Base-by-base conservation (phyloP, 2,888 invertebrate species). In the Lasioglossum villosulum region DNA sequence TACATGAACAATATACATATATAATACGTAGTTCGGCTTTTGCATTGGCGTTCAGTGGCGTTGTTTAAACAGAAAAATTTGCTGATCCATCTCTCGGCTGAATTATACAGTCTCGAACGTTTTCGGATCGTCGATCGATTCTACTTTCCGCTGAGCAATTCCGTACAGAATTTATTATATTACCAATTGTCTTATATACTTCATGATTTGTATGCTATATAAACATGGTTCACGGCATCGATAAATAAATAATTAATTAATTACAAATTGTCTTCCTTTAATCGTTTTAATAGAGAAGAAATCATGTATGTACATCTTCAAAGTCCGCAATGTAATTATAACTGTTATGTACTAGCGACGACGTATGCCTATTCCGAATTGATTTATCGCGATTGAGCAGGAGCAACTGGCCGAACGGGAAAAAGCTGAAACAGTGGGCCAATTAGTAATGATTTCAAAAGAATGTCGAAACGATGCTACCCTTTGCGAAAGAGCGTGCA, bases 361-460 rank as follows among this genome's bases (percentile, higher is more conserved):
- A 19, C 19, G 48, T 23, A 2, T 10, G 12, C n/a, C 56, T 4
- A 12, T 39, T 2, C 4, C 14, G 5, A 4, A 42, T 66, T 66
- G 66, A 12, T 73, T 73, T 19, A 37, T 27, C n/a, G n/a, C 34
- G 52, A 16, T 12, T 2, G 14, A 8, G 16, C 23, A 6, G 48
- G 37, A 27, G 70, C 19, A 37, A 63, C 34, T 45, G 2, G 48
- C 23, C 14, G 42, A 56, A 56, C 82, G 27, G 14, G 42, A 42
- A 63, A 74, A 73, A 82, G 56, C 74, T 74, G 68, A 39, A 74
- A 76, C 78, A 68, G 70, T 70, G 48, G 79, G 84, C 82, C 86
- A 89, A 89, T 88, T 89, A 89, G 82, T 78, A 86, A 88, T 81
- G 84, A 88, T 88, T 88, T 81, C 72, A 68, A 79, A 84, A 83